phyloP scores from a whole-genome alignment of 2,113 vertebrate genomes.

The Greenwoodochromis staneri region DNA sequence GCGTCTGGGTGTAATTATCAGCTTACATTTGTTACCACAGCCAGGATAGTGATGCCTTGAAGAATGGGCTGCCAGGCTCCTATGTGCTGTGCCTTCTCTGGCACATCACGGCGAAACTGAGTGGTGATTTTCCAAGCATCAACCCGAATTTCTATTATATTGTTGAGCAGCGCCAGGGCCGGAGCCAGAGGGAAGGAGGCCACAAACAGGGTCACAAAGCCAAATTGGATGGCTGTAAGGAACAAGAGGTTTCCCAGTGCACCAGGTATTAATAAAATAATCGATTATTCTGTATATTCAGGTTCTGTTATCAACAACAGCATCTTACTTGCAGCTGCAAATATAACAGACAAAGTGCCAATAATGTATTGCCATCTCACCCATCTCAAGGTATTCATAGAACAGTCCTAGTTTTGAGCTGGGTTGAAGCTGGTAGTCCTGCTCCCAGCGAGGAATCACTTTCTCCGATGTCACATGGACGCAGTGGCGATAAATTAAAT shows the following conservation, averaged over 20 bases:
- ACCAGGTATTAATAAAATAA: not conserved
- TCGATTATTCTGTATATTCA: not conserved
- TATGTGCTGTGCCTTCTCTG: conserved; percentile 86
- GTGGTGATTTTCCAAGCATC: conserved; percentile 93
- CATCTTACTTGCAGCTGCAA: not conserved
- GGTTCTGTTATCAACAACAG: not conserved
- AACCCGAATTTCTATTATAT: conserved; percentile 86
- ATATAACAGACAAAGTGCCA: not conserved
- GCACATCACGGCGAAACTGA: conserved; percentile 83
- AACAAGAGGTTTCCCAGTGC: not conserved
- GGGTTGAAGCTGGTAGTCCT: conserved; percentile 84
- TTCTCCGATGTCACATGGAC: conserved; percentile 66
- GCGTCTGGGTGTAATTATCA: not conserved
- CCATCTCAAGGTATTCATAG: conserved; percentile 95
- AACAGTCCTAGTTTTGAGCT: conserved; percentile 83
- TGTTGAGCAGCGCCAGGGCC: conserved; percentile 87
- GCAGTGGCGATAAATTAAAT: conserved; percentile 77
- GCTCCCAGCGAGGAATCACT: conserved; percentile 83
- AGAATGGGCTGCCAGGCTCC: conserved; percentile 95
- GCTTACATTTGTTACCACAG: conserved; percentile 89
- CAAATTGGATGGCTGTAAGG: conserved; percentile 88
- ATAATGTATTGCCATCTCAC: conserved; percentile 59
- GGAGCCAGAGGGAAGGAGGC: conserved; percentile 94
- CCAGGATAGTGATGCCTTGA: conserved; percentile 85
- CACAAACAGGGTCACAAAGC: conserved; percentile 93